Evolutionary conservation across 2,888 invertebrate genomes (phyloP), one percentile per base, ranked within the genome.

Genomic region (Heliconius ethilla): DNA sequence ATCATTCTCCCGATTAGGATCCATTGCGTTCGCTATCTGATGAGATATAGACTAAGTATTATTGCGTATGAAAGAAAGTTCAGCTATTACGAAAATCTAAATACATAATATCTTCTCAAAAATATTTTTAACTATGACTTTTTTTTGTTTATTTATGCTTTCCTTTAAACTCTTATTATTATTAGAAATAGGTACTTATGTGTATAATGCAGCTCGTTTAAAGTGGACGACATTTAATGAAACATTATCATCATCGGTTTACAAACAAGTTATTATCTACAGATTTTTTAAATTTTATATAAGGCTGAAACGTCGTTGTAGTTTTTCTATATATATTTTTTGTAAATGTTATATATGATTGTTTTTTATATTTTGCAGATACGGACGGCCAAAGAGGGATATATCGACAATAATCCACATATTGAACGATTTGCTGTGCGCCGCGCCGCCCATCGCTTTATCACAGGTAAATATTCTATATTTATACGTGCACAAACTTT

Each of bases 341-440:
- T 22, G 22, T 22, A 33, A 37, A 22, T 66, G 29, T 66, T 10
- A 66, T 66, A 33, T 33, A 66, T 27, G 18, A 27, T 29, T 55
- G 29, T 51, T 29, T 29, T 67, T 59, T 74, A 77, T 78, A 77
- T 74, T 75, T 92, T 93, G 80, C 91, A 95, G 96, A 85, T 97
- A 97, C 87, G 99, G 99, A 18, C 96, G 98, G 84, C 99, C 99
- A 74, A 97, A 98, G 88, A 96, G 98, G 81, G 98, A 98, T 91
- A 98, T 99, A 86, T 98, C 98, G 78, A 99, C 99, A 70, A 98
- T 99, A 82, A 98, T 99, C 84, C 99, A 99, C 91, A 99, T 99
- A 91, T 94, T 99, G 83, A 99, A 99, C 91, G 99, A 99, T 93
- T 95, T 99, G 85, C 94, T 99, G 81, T 98, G 98, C 90, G 98